Evolutionary conservation across 2,797 vertebrate species (phyloP).

Genomic region (Sebastes alutus): DNA sequence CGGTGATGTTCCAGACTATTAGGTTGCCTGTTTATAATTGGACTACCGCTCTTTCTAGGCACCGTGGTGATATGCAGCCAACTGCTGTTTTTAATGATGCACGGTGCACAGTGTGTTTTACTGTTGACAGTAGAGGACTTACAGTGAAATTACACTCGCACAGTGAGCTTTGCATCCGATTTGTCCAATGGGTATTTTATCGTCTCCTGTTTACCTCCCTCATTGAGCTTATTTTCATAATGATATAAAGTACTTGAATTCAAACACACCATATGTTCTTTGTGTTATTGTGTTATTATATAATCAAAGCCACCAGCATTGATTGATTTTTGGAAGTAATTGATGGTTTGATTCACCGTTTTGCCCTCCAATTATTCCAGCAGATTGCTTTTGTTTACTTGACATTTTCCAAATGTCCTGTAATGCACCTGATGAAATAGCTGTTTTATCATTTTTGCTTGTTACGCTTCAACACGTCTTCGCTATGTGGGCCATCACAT

Average conservation of each 20-base stretch:
- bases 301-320: background rate
- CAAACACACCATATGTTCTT: conserved; percentile 10
- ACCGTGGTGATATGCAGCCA: conserved; percentile 28
- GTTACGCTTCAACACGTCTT: conserved; percentile 48
- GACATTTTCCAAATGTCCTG: conserved; percentile 45
- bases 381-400: conserved; percentile 54
- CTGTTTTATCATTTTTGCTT: conserved; percentile 69
- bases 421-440: conserved; percentile 69
- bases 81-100: conserved; percentile 50
- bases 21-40: conserved; percentile 69
- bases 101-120: conserved; percentile 8
- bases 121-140: conserved; percentile 44
- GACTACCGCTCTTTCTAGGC: conserved; percentile 41
- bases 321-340: conserved; percentile 35
- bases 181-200: background rate
- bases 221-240: background rate
- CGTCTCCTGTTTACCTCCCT: background rate
- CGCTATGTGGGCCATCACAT: conserved; percentile 57
- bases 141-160: conserved; percentile 5
- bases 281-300: background rate
- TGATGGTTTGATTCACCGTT: conserved; percentile 54
- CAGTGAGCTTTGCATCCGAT: conserved; percentile 22
- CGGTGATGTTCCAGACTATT: conserved; percentile 63
- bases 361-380: conserved; percentile 44
- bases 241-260: background rate